Base-by-base conservation (phyloP, 2,113 vertebrate species). In the Brachyhypopomus gauderio region DNA sequence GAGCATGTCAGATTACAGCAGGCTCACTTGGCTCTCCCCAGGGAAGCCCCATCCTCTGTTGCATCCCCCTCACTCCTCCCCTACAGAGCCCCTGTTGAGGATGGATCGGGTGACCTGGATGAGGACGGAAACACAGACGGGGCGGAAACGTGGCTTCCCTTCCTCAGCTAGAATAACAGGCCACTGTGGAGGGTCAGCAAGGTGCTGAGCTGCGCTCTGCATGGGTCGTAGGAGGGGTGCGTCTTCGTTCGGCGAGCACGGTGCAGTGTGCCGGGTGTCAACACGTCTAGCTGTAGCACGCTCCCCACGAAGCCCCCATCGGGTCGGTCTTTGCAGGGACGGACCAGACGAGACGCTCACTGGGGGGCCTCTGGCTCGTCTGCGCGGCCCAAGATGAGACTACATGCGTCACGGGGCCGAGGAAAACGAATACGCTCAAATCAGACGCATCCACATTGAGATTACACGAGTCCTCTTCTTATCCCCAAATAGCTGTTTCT, bases 351-450 rank as follows among this genome's bases (percentile, higher is more conserved):
- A 75, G 41, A 34, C 70, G 73, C 34, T 19, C 58, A 59, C 41
- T 69, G 16, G n/a, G n/a, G n/a, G 59, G 73, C 19, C 66, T 66
- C 58, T 63, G 41, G 82, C 66, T 78, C 87, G 79, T 34, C 16
- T 36, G 75, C 88, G 86, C 38, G 12, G 74, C 60, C 75, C n/a
- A 22, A 79, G 77, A 83, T 72, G n/a, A 77, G 75, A 83, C 67
- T 63, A 74, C 59, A 62, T 67, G 55, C 4, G 74, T 25, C 25
- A 11, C 41, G 9, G 86, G 79, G 3, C 55, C 66, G 72, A 86
- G 81, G 67, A 78, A 9, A 82, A 87, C 89, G 87, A 90, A 91
- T 89, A 90, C 88, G 91, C 87, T 85, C 88, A 88, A 88, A 88
- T 86, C 84, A 85, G 87, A 86, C 66, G 5, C 27, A 80, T 78